Conservation (phyloP, 2,888 invertebrate genomes). For the Catocala sponsa region DNA sequence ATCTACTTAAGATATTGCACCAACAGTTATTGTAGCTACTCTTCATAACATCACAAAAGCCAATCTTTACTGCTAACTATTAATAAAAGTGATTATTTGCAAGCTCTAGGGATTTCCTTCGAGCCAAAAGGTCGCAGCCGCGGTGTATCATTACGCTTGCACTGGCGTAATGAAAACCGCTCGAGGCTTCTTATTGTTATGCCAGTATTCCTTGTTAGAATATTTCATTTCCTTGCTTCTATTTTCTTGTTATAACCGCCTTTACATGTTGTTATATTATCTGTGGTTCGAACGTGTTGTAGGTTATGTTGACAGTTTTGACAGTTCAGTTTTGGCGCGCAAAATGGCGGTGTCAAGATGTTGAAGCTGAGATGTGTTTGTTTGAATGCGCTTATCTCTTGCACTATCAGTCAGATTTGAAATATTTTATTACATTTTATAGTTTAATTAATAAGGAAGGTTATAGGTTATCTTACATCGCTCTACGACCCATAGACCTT, state of each 20-base stretch:
- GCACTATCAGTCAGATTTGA: too few species aligned
- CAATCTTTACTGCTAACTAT: constrained; percentile 30
- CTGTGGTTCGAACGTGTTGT: too few species aligned
- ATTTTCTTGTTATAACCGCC: constrained; percentile 39
- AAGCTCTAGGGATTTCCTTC: constrained; percentile 43
- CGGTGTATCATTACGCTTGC: constrained; percentile 53
- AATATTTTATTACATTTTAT: too few species aligned
- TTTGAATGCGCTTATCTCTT: too few species aligned
- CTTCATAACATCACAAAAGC: neutral
- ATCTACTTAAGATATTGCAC: too few species aligned
- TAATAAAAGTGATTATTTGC: constrained; percentile 48
- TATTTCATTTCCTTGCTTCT: constrained; percentile 59
- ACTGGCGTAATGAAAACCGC: constrained; percentile 57
- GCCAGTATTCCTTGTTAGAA: constrained; percentile 54
- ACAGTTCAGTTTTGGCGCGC: too few species aligned
- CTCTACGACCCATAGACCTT: too few species aligned
- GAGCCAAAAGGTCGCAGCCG: constrained; percentile 54
- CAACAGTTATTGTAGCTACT: neutral
- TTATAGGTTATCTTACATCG: too few species aligned
- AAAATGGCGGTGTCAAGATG: too few species aligned
- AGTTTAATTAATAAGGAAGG: too few species aligned
- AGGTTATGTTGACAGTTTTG: too few species aligned
- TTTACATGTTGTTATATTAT: constrained; percentile 15
- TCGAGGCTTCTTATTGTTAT: constrained; percentile 61
- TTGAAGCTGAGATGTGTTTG: too few species aligned